Conservation (phyloP, 2,888 invertebrate species). For the Sycophila texana region DNA sequence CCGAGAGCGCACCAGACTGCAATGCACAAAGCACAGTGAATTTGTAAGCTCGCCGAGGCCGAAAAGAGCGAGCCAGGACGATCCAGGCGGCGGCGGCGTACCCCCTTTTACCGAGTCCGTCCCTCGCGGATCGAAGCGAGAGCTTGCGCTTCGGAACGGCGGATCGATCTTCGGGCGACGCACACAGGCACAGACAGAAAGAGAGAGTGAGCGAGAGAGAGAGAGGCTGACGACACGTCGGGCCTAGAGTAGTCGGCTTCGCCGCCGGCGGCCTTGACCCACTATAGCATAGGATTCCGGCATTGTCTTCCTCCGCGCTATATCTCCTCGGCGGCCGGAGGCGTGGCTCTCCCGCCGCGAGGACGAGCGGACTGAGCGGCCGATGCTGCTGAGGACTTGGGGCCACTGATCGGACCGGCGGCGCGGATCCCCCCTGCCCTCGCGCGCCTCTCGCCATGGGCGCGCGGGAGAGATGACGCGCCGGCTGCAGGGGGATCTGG, state of each 20-base stretch:
- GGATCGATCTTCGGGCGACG: background rate
- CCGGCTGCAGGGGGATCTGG: background rate
- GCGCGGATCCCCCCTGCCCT: too few relatives aligned
- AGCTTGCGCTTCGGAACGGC: background rate
- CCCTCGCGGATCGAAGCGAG: background rate
- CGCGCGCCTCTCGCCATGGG: too few relatives aligned
- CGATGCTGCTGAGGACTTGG: background rate
- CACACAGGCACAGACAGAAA: background rate
- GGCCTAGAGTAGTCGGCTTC: background rate
- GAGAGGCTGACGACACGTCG: background rate
- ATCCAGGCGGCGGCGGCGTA: background rate
- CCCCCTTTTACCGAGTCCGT: background rate
- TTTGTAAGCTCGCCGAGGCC: constrained; percentile 12
- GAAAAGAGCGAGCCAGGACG: background rate
- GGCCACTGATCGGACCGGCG: background rate
- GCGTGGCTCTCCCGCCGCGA: background rate
- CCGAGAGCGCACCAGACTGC: constrained; percentile 47
- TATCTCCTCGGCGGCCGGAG: background rate
- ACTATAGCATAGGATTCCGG: background rate
- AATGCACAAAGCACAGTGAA: constrained; percentile 55
- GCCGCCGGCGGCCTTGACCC: background rate
- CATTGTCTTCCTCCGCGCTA: background rate
- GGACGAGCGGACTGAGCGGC: background rate
- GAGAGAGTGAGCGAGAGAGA: background rate
- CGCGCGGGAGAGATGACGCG: background rate